Base-by-base conservation (phyloP, 2,888 invertebrate genomes). In the Scaeva pyrastri region DNA sequence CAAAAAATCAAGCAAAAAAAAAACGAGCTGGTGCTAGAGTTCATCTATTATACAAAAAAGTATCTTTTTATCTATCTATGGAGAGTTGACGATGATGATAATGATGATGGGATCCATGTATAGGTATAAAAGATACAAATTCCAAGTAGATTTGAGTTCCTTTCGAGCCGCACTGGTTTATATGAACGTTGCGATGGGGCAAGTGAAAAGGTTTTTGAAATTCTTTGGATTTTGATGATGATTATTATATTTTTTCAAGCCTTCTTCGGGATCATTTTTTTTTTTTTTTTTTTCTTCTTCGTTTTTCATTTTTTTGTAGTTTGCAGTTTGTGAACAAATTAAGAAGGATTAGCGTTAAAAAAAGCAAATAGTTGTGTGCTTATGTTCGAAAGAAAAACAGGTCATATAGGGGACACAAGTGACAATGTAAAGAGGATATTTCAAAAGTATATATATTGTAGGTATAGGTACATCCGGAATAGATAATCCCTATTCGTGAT, bases 401-500 rank as follows among this genome's bases (percentile, higher is more conserved):
- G 84, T 85, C 85, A 81, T 81, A 81, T 56, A 81, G 68, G 60
- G 43, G 60, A 48, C 23, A 23, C 23, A 5, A 26, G 48, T 48
- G 48, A 80, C 72, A 80, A 81, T 85, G 39, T 8, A 36, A 39
- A 72, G 26, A 68, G 52, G 58, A 50, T 75, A 23, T 41, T 66
- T 74, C 41, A 76, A n/a, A n/a, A n/a, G n/a, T n/a, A n/a, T n/a
- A n/a, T n/a, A n/a, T n/a, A 16, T 26, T 68, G 31, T 16, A 16
- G 11, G 4, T 16, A 16, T 31, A 58, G 3, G 10, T 19, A 73
- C 85, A 81, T 85, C 85, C 85, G 85, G 73, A 85, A 81, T 48
- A 81, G 81, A 81, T 85, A 76, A 85, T 81, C 80, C 39, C 68
- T 72, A 66, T 80, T 85, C 48, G 14, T 55, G 72, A 52, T 66